Percentiles rank a stretch among this genome's conserved stretches.
phyloP scores from a whole-genome alignment of 2,113 vertebrate genomes.

The Acanthisitta chloris region DNA sequence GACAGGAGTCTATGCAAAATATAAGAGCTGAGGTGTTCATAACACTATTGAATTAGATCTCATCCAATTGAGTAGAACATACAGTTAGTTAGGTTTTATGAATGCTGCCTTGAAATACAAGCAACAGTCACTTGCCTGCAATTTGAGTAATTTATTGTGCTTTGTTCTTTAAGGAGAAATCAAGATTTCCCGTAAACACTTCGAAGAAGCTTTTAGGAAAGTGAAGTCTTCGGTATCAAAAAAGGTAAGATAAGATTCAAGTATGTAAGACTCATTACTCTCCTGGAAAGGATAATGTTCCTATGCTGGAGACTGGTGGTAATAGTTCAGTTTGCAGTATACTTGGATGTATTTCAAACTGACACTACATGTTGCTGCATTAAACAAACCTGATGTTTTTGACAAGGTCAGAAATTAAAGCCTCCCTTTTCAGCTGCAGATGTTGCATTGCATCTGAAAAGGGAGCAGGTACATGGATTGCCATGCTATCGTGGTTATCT shows the following conservation, averaged over 20 bases:
- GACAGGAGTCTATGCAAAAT: neutral
- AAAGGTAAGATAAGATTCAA: conserved; percentile 77
- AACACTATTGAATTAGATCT: neutral
- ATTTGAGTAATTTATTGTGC: neutral
- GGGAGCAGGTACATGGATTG: neutral
- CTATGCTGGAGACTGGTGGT: neutral
- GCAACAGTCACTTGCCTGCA: neutral
- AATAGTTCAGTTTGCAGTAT: neutral
- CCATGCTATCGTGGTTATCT: neutral
- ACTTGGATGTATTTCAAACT: neutral
- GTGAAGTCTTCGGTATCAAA: conserved; percentile 87
- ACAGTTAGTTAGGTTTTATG: neutral
- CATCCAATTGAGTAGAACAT: neutral
- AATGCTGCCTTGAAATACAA: neutral
- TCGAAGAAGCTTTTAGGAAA: conserved; percentile 90
- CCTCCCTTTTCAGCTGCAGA: neutral
- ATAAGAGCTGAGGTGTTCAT: neutral
- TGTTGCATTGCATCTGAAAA: neutral
- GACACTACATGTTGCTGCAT: neutral
- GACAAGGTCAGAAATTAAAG: neutral
- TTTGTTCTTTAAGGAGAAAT: conserved; percentile 70
- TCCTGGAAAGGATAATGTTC: neutral
- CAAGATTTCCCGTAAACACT: conserved; percentile 81
- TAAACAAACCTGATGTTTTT: neutral
- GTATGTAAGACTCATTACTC: no score